Evolutionary conservation across 2,797 vertebrate genomes (phyloP).

Genomic region (Serranus cabrilla): DNA sequence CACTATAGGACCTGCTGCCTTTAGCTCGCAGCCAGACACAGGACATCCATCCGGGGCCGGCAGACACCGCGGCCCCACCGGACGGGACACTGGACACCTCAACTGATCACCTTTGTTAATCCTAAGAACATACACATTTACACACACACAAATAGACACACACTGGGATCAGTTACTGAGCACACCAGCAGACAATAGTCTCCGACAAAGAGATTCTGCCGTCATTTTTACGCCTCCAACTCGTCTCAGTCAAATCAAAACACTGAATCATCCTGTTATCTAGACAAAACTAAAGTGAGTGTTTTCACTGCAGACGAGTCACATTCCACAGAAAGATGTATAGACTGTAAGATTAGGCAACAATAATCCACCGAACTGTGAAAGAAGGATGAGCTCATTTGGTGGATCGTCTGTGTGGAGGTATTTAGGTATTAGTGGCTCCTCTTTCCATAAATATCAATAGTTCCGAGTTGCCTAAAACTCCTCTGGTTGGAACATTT

Average conservation of each 20-base stretch:
- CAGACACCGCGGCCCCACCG: slow-evolving; percentile 80
- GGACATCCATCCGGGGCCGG: slow-evolving; percentile 80
- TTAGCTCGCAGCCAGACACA: slow-evolving; percentile 76
- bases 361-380: slow-evolving; percentile 24
- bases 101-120: slow-evolving; percentile 68
- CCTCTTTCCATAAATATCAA: slow-evolving; percentile 47
- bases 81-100: slow-evolving; percentile 75
- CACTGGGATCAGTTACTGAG: slow-evolving; percentile 71
- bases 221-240: slow-evolving; percentile 55
- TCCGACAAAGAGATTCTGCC: slow-evolving; percentile 53
- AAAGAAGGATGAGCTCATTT: slow-evolving; percentile 30
- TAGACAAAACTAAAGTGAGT: slow-evolving; percentile 59
- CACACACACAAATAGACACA: slow-evolving; percentile 63
- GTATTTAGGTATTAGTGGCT: slow-evolving; percentile 30
- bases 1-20: slow-evolving; percentile 67
- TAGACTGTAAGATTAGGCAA: slow-evolving; percentile 31
- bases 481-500: slow-evolving; percentile 52
- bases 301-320: slow-evolving; percentile 51
- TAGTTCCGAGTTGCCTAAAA: slow-evolving; percentile 43
- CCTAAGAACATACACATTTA: slow-evolving; percentile 71
- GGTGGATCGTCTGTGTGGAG: slow-evolving; percentile 15
- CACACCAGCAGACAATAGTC: slow-evolving; percentile 64
- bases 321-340: slow-evolving; percentile 46
- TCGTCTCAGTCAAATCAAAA: slow-evolving; percentile 67
- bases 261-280: slow-evolving; percentile 57